Evolutionary conservation across 2,113 vertebrate genomes (phyloP).

Genomic region (Anoura caudifer): DNA sequence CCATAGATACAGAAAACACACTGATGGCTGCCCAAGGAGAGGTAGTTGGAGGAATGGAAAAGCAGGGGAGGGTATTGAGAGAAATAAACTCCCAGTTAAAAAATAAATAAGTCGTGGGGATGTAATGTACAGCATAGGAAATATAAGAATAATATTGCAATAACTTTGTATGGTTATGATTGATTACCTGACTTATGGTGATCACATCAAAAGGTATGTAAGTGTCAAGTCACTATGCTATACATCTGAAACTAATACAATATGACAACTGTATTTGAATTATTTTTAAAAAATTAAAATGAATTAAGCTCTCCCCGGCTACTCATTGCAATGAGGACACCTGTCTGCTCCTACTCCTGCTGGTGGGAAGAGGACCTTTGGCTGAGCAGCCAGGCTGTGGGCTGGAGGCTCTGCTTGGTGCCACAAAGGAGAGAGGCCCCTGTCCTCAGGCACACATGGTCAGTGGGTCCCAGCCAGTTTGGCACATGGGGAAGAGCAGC

Average conservation of each 20-base stretch:
- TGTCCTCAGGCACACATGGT: not conserved
- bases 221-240: not conserved
- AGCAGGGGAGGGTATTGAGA: not conserved
- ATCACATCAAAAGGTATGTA: not conserved
- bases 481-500: not conserved
- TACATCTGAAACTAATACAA: not conserved
- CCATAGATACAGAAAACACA: not conserved
- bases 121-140: not conserved
- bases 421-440: not conserved
- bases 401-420: not conserved
- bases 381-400: not conserved
- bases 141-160: not conserved
- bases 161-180: not conserved
- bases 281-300: not conserved
- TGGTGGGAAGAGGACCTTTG: not conserved
- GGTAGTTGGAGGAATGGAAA: not conserved
- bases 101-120: not conserved
- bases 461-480: not conserved
- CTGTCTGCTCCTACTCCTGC: not conserved
- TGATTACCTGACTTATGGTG: not conserved
- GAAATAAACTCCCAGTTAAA: too few relatives aligned
- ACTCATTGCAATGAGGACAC: not conserved
- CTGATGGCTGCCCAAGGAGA: not conserved
- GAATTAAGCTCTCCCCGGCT: not conserved
- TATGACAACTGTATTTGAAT: not conserved